These are phyloP conservation scores for Drosophila gaucha DNA, from an alignment of 2,888 invertebrate genomes.

Conservation along the genomic window DNA sequence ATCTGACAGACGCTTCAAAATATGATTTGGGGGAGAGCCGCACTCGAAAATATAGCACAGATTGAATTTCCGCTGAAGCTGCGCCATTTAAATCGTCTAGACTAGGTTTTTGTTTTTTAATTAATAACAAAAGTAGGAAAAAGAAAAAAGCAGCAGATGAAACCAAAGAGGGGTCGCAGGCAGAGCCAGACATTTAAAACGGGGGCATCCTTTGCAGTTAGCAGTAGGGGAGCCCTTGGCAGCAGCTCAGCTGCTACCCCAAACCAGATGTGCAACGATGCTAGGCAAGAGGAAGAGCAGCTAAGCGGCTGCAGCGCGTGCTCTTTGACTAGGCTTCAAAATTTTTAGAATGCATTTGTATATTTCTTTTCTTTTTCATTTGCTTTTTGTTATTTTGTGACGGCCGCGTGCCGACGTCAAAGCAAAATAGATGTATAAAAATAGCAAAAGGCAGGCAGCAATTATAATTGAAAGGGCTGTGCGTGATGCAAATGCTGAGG, in stretches of 20 bases:
- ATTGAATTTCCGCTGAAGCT: conserved; percentile 74
- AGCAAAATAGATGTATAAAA: conserved; percentile 68
- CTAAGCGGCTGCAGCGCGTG: conserved; percentile 59
- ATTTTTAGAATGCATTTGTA: conserved; percentile 17
- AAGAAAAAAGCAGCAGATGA: conserved; percentile 18
- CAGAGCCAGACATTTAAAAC: conserved; percentile 54
- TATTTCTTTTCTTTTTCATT: conserved; percentile 12
- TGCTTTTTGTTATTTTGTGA: conserved; percentile 40
- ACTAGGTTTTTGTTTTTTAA: conserved; percentile 67
- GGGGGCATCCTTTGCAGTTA: conserved; percentile 45
- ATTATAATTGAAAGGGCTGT: conserved; percentile 79
- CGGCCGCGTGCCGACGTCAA: conserved; percentile 64
- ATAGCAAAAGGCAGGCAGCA: conserved; percentile 70
- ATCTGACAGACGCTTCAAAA: conserved; percentile 29
- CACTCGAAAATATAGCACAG: conserved; percentile 72
- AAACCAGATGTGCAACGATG: conserved; percentile 57
- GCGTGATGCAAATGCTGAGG: conserved; percentile 75
- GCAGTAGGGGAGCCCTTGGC: conserved; percentile 28
- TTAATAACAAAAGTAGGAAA: conserved; percentile 58
- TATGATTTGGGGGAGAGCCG: conserved; percentile 30
- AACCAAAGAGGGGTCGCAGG: conserved; percentile 23
- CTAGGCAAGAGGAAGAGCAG: conserved; percentile 16
- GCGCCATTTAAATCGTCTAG: conserved; percentile 70
- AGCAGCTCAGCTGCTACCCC: conserved; percentile 47
- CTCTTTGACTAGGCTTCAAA: conserved; percentile 66